Evolutionary conservation across 2,888 invertebrate genomes (phyloP).

Genomic region (Dinocampus coccinellae): DNA sequence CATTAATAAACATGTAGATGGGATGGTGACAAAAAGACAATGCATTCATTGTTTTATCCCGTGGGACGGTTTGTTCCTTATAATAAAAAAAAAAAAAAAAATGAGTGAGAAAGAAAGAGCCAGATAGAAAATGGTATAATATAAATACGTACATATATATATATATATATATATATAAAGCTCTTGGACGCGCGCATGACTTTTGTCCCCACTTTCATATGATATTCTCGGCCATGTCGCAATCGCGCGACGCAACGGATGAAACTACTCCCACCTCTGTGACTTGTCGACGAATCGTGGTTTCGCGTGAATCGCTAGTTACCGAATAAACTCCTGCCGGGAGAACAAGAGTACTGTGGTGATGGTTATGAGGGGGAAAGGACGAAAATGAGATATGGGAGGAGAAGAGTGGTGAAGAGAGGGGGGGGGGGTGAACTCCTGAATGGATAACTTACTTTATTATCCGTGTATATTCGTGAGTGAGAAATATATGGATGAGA

Average conservation of each 20-base stretch:
- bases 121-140: not conserved
- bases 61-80: constrained; percentile 53
- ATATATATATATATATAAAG: not conserved
- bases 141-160: not conserved
- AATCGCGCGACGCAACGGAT: constrained; percentile 1
- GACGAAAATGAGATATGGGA: no score
- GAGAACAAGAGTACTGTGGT: constrained; percentile 1
- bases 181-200: constrained; percentile 21
- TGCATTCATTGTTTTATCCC: constrained; percentile 50
- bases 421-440: constrained; percentile 38
- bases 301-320: constrained; percentile 61
- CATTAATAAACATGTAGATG: no score
- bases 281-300: constrained; percentile 49
- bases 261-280: constrained; percentile 24
- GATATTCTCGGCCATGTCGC: not conserved
- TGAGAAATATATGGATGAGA: constrained; percentile 29
- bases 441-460: constrained; percentile 35
- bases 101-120: no score
- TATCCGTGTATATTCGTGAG: constrained; percentile 25
- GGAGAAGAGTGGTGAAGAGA: constrained; percentile 35
- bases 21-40: constrained; percentile 41
- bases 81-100: constrained; percentile 31
- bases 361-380: not conserved
- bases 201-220: not conserved
- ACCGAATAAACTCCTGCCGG: constrained; percentile 55